A percentile compares a stretch with the other conserved stretches of the same genome.
These are phyloP conservation scores for Naja naja DNA, from an alignment of 2,113 vertebrate genomes.

Conservation along the genomic window DNA sequence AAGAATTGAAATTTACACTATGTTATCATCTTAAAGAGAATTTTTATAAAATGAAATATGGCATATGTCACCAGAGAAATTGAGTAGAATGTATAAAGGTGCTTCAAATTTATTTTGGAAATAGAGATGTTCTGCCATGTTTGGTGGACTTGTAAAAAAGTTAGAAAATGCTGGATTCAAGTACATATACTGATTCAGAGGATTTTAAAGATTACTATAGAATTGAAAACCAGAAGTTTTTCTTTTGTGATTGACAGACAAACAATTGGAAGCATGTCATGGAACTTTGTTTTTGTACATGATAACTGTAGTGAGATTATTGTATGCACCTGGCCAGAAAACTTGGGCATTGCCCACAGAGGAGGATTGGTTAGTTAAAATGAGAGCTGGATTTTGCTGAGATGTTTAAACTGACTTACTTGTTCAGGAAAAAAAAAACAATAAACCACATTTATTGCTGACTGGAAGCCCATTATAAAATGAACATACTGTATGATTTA, in stretches of 20 bases:
- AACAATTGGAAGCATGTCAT: neutral
- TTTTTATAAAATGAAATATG: no score
- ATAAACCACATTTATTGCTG: neutral
- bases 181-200: neutral
- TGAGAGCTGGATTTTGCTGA: neutral
- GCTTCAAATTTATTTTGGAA: no score
- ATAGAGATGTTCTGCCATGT: no score
- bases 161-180: no score
- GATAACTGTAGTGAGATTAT: neutral
- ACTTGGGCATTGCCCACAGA: neutral
- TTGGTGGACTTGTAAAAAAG: no score
- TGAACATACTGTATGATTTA: neutral
- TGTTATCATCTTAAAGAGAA: no score
- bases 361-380: neutral
- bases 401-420: neutral
- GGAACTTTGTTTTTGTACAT: neutral
- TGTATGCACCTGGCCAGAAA: neutral
- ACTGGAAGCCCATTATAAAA: neutral
- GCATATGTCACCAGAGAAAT: no score
- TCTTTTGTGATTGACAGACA: neutral
- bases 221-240: neutral
- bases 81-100: no score
- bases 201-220: neutral
- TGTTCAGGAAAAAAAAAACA: neutral
- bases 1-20: no score